Evolutionary conservation across 2,888 invertebrate species (phyloP).

Genomic region (Thereva unica): DNA sequence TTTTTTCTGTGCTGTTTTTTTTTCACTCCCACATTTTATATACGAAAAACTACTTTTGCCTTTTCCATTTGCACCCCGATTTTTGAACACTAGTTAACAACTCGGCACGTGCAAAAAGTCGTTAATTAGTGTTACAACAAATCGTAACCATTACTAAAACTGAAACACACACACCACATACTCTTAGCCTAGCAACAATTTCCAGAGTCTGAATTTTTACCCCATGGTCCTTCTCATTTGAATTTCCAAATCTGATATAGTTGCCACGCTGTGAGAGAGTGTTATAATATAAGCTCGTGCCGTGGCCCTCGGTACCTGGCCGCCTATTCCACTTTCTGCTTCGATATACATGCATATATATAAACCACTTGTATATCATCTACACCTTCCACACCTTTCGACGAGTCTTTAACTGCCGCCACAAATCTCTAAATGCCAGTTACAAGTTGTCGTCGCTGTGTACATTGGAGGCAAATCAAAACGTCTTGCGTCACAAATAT

Average conservation of each 20-base stretch:
- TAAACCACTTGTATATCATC: too few relatives aligned
- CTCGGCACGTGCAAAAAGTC: not conserved
- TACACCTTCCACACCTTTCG: not conserved
- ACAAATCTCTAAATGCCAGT: constrained; percentile 17
- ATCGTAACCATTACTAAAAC: too few relatives aligned
- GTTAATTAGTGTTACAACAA: constrained; percentile 12
- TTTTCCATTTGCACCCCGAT: too few relatives aligned
- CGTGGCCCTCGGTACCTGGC: too few relatives aligned
- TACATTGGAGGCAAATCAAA: constrained; percentile 18
- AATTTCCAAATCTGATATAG: constrained; percentile 21
- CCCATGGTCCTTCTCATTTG: constrained; percentile 10
- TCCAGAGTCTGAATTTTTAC: not conserved
- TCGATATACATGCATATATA: too few relatives aligned
- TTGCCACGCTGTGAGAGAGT: not conserved
- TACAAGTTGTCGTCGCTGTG: constrained; percentile 4
- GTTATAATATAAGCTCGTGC: too few relatives aligned
- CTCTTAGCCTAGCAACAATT: not conserved
- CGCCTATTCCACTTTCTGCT: too few relatives aligned
- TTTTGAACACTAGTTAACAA: too few relatives aligned
- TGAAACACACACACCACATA: constrained; percentile 5
- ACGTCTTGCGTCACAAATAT: constrained; percentile 17
- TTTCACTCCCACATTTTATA: too few relatives aligned
- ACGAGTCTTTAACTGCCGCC: not conserved
- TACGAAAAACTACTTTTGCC: too few relatives aligned
- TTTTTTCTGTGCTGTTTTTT: too few relatives aligned